Conservation (phyloP, 92 coral and sea anemone species). For the Epizoanthus fatuus region DNA sequence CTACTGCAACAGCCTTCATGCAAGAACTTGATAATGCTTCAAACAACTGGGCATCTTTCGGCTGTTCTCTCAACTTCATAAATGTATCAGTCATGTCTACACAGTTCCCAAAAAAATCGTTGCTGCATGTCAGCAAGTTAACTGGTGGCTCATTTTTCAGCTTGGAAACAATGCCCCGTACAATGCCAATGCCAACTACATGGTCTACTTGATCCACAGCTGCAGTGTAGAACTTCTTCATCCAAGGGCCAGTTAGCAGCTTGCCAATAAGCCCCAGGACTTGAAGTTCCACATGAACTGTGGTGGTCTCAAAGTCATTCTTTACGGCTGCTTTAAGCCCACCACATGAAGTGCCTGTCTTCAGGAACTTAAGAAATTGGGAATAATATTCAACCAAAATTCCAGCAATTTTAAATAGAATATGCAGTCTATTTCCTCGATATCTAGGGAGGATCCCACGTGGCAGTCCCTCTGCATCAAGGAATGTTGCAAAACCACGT, state of each 20-base stretch:
- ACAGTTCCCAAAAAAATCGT: too few relatives aligned
- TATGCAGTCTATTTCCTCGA: conserved; percentile 5
- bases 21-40: neutral
- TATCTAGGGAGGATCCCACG: conserved; percentile 16
- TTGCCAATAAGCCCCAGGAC: too few relatives aligned
- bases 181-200: too few relatives aligned
- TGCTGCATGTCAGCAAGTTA: too few relatives aligned
- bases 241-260: too few relatives aligned
- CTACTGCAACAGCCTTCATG: neutral
- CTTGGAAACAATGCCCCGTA: too few relatives aligned
- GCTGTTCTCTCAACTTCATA: neutral
- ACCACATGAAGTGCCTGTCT: neutral
- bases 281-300: too few relatives aligned
- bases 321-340: neutral
- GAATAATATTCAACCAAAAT: neutral
- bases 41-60: neutral
- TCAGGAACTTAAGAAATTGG: neutral
- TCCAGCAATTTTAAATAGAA: neutral
- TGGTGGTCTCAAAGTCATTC: too few relatives aligned
- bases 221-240: too few relatives aligned
- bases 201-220: too few relatives aligned
- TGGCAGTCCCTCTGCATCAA: neutral
- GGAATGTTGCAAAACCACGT: conserved; percentile 1
- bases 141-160: too few relatives aligned
- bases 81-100: too few relatives aligned